phyloP scores from a whole-genome alignment of 2,888 invertebrate genomes.

The Cephus runcator region DNA sequence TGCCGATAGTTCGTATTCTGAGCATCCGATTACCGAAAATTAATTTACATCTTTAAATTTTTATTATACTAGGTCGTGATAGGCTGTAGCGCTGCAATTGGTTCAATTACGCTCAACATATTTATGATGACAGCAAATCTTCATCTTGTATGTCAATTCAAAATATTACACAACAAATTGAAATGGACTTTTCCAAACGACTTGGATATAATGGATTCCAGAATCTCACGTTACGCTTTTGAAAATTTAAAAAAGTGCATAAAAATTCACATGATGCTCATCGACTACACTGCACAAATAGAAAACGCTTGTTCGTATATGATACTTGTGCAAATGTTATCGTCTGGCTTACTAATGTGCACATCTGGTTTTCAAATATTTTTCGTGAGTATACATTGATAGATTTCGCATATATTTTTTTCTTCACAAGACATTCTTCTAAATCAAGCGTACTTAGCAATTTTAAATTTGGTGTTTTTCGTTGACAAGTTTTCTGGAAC shows the following conservation, averaged over 20 bases:
- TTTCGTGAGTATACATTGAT: too few relatives aligned
- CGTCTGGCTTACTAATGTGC: constrained; percentile 11
- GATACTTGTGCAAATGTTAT: constrained; percentile 10
- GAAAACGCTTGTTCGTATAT: constrained; percentile 5
- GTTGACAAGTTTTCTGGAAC: too few relatives aligned
- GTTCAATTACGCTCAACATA: constrained; percentile 28
- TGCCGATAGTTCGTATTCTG: too few relatives aligned
- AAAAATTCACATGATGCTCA: constrained; percentile 26
- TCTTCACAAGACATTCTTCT: too few relatives aligned
- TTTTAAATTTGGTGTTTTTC: too few relatives aligned
- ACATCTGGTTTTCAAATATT: too few relatives aligned
- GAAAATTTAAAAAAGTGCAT: constrained; percentile 16
- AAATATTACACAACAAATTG: constrained; percentile 36
- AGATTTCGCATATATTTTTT: too few relatives aligned
- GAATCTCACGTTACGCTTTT: background rate
- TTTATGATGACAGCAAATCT: constrained; percentile 32
- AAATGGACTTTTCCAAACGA: constrained; percentile 13
- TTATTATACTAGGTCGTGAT: accelerated
- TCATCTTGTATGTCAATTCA: constrained; percentile 38
- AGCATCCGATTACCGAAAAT: too few relatives aligned
- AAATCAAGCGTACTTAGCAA: too few relatives aligned
- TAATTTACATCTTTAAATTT: too few relatives aligned
- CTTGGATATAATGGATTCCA: background rate
- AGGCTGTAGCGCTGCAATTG: too few relatives aligned
- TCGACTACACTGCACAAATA: constrained; percentile 22